Conservation (phyloP, 2,797 vertebrate genomes). For the Naso thynnoides region DNA sequence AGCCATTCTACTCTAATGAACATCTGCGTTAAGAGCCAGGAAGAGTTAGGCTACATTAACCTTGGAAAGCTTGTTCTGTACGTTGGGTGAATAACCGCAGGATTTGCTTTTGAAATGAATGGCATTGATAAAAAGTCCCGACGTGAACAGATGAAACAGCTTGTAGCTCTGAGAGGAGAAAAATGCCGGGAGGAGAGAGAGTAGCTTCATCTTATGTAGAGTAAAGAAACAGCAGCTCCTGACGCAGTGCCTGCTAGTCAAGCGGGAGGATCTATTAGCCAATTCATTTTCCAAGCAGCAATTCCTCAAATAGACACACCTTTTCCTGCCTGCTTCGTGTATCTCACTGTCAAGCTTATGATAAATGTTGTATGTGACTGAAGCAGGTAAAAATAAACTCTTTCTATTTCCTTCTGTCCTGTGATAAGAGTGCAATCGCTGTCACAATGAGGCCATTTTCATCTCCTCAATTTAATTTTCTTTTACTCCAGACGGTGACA, state of each 20-base stretch:
- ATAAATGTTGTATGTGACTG: not conserved
- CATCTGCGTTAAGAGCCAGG: slow-evolving; percentile 41
- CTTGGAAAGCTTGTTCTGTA: slow-evolving; percentile 38
- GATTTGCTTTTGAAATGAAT: slow-evolving; percentile 46
- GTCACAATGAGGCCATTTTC: not conserved
- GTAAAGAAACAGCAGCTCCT: slow-evolving; percentile 45
- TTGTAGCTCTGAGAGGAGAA: slow-evolving; percentile 19
- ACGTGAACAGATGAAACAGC: slow-evolving; percentile 51
- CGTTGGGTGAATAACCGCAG: slow-evolving; percentile 53
- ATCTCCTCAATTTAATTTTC: not conserved
- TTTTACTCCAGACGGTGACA: not conserved
- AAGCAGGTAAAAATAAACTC: slow-evolving; percentile 51
- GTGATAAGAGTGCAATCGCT: not conserved
- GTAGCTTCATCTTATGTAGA: slow-evolving; percentile 45
- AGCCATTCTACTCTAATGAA: slow-evolving; percentile 37
- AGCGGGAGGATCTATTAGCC: slow-evolving; percentile 36
- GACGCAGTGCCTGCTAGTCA: slow-evolving; percentile 20
- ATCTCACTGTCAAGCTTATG: slow-evolving; percentile 28
- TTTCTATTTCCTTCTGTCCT: not conserved
- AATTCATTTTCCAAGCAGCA: slow-evolving; percentile 35
- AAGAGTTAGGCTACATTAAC: slow-evolving; percentile 40
- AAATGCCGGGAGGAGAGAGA: slow-evolving; percentile 34
- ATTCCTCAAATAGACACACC: slow-evolving; percentile 29
- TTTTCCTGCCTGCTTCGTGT: slow-evolving; percentile 24
- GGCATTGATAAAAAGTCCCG: slow-evolving; percentile 41